Conservation (phyloP, 2,888 invertebrate genomes). For the Melolontha melolontha region DNA sequence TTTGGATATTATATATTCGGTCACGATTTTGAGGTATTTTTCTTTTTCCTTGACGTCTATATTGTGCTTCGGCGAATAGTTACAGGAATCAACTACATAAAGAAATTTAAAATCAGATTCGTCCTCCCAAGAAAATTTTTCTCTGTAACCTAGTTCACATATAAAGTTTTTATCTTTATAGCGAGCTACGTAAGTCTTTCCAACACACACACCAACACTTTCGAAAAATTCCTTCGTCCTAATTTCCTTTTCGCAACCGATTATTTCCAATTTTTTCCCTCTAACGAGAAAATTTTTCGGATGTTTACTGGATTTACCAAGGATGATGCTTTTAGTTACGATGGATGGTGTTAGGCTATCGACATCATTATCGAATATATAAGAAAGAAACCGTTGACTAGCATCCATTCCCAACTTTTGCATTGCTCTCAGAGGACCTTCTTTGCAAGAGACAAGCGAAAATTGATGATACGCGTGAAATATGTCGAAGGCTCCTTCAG, state of each 20-base stretch:
- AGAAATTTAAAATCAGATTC: background rate
- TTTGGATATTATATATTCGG: conserved; percentile 6
- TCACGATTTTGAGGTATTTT: conserved; percentile 15
- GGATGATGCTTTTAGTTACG: conserved; percentile 31
- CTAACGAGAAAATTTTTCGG: conserved; percentile 33
- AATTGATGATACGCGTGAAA: conserved; percentile 44
- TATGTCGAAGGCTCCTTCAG: conserved; percentile 39
- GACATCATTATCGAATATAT: conserved; percentile 30
- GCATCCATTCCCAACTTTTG: conserved; percentile 45
- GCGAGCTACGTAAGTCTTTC: conserved; percentile 17
- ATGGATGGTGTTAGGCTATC: conserved; percentile 27
- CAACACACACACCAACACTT: conserved; percentile 16
- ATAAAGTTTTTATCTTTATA: conserved; percentile 15
- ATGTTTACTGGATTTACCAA: conserved; percentile 35
- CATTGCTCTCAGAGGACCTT: conserved; percentile 43
- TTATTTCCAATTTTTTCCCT: conserved; percentile 35
- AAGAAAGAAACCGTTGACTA: conserved; percentile 35
- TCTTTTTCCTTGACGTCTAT: background rate
- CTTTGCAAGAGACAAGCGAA: conserved; percentile 28
- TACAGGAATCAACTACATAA: conserved; percentile 1
- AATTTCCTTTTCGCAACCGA: conserved; percentile 3
- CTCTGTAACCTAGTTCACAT: conserved; percentile 13
- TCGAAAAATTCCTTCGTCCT: conserved; percentile 27
- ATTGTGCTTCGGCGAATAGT: conserved; percentile 3
- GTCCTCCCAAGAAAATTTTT: conserved; percentile 26